These are phyloP conservation scores for Nannoperca australis DNA, from an alignment of 2,797 vertebrate genomes.

Conservation along the genomic window DNA sequence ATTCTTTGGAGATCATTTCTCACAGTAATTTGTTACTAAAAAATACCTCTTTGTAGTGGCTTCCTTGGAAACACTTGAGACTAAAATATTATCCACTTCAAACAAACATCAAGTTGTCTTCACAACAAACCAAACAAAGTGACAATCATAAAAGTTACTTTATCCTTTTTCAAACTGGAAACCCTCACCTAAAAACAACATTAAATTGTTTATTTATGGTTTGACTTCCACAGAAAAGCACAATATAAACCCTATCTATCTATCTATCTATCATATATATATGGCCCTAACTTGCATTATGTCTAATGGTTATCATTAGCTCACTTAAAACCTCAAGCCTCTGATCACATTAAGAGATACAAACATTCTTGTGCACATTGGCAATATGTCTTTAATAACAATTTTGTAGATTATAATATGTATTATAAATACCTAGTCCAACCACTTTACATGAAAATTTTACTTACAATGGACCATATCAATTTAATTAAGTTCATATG, in stretches of 20 bases:
- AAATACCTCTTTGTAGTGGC: slow-evolving; percentile 36
- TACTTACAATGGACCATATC: slow-evolving; percentile 8
- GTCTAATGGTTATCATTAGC: background rate
- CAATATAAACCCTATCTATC: background rate
- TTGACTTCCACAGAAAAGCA: background rate
- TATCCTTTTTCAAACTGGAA: background rate
- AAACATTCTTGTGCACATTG: background rate
- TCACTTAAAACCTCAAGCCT: background rate
- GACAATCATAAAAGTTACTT: background rate
- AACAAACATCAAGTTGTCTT: slow-evolving; percentile 21
- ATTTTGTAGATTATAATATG: slow-evolving; percentile 7
- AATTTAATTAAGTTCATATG: slow-evolving; percentile 24
- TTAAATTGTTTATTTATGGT: background rate
- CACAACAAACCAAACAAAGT: slow-evolving; percentile 14
- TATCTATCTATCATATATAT: too few species aligned
- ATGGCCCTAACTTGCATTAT: background rate
- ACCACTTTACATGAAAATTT: background rate
- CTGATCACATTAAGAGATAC: background rate
- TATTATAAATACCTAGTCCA: background rate
- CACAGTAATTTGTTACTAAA: slow-evolving; percentile 38
- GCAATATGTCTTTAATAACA: background rate
- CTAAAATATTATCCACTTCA: slow-evolving; percentile 35
- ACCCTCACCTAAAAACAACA: background rate
- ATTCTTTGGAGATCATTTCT: slow-evolving; percentile 37
- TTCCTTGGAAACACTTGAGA: slow-evolving; percentile 41